phyloP scores from a whole-genome alignment of 2,113 vertebrate species.

The Catharus minimus region DNA sequence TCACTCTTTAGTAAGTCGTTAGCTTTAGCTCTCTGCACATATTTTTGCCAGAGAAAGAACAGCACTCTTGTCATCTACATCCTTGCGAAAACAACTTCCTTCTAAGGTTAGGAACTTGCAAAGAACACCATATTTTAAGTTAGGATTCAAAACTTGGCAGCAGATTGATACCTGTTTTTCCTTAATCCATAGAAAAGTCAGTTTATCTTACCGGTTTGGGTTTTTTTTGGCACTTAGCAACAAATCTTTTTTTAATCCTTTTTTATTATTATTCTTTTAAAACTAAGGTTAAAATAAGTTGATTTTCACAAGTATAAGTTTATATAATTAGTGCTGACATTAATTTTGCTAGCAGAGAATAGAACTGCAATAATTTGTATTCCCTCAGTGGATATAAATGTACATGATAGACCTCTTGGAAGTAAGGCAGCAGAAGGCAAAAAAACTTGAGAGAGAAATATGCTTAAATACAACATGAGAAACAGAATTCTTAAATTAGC shows the following conservation, averaged over 20 bases:
- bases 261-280: not conserved
- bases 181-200: not conserved
- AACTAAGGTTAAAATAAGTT: not conserved
- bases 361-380: not conserved
- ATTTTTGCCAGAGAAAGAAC: not conserved
- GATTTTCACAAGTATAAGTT: not conserved
- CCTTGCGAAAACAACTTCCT: not conserved
- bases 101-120: not conserved
- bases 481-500: not conserved
- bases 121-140: not conserved
- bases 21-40: not conserved
- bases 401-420: not conserved
- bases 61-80: not conserved
- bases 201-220: rapidly evolving
- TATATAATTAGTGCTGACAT: not conserved
- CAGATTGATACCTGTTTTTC: not conserved
- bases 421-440: not conserved
- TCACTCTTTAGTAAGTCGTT: rapidly evolving
- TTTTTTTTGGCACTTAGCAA: not conserved
- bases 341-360: not conserved
- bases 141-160: not conserved
- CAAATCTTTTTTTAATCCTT: not conserved
- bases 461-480: not conserved
- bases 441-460: not conserved
- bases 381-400: not conserved